Percentiles rank a stretch among this genome's conserved stretches.
Evolutionary conservation across 2,797 vertebrate species (phyloP).

Genomic region (Artibeus jamaicensis): DNA sequence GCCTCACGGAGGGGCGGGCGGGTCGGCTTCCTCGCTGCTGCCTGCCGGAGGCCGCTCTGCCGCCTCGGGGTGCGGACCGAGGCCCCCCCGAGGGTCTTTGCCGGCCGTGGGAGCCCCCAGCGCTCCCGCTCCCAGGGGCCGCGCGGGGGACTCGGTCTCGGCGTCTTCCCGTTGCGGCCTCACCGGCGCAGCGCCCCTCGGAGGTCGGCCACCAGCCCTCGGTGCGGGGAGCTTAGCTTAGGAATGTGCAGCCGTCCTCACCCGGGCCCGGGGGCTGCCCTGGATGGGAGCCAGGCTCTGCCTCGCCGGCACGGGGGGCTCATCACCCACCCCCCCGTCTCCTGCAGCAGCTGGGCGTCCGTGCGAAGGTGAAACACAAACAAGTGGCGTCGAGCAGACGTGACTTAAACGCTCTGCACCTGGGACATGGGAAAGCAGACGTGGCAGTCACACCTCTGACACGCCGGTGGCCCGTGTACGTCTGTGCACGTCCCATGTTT

Average conservation of each 20-base stretch:
- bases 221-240: neutral
- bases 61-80: fast-evolving
- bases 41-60: fast-evolving
- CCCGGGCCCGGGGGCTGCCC: neutral
- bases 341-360: neutral
- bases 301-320: fast-evolving
- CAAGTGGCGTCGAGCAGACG: neutral
- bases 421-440: fast-evolving
- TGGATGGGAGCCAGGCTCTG: neutral
- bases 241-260: fast-evolving
- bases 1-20: fast-evolving
- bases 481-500: fast-evolving
- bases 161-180: neutral
- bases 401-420: fast-evolving
- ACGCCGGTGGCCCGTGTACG: neutral
- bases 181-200: neutral
- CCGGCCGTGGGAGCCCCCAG: fast-evolving
- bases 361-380: neutral
- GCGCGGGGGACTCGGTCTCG: fast-evolving
- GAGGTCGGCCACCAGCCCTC: fast-evolving
- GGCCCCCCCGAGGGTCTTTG: neutral
- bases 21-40: fast-evolving
- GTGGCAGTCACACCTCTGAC: fast-evolving
- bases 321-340: neutral
- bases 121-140: neutral